Evolutionary conservation across 2,888 invertebrate genomes (phyloP), one percentile per base, ranked within the genome.

Genomic region (Drosophila setosimentum): DNA sequence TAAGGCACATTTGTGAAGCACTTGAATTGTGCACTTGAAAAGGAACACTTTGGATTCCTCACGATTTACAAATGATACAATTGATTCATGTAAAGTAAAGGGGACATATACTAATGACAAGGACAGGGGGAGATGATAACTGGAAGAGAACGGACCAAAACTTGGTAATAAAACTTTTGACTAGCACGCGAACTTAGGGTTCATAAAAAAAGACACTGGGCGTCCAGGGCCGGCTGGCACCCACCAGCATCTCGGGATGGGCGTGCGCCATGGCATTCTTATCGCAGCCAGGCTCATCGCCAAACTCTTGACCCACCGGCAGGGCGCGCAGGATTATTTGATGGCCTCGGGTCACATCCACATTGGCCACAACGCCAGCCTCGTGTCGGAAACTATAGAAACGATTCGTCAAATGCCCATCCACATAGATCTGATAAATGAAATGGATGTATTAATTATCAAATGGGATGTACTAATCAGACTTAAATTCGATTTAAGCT

Each of bases 381-480:
- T 89, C 86, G 64, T 92, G 93, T 24, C 83, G 73, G 49, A 75
- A 80, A 53, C 88, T 87, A 67, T 83, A 91, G 55, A 91, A 91
- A 27, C 92, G 91, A 76, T 92, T 92, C 16, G 91, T 92, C 51
- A 92, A 73, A 64, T 83, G 82, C 8, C 91, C 92, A 75, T 93
- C 93, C 50, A 93, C 89, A 71, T 89, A 92, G 59, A 93, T 89
- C 93, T 93, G 54, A 0, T 42, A 18, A 48, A 16, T 35, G 6
- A 7, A 45, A 45, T 24, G 7, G 32, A 16, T 7, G 13, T 2
- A 13, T 3, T 29, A 49, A 13, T 57, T 40, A 68, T 16, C 2
- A 21, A 18, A 13, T 16, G 4, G 32, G 7, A 1, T 18, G n/a
- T n/a, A 30, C 21, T 3, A 2, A 4, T 3, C 16, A 6, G 0